Evolutionary conservation across 2,797 vertebrate species (phyloP), one percentile per base, ranked within the genome.

Genomic region (Trachops cirrhosus): DNA sequence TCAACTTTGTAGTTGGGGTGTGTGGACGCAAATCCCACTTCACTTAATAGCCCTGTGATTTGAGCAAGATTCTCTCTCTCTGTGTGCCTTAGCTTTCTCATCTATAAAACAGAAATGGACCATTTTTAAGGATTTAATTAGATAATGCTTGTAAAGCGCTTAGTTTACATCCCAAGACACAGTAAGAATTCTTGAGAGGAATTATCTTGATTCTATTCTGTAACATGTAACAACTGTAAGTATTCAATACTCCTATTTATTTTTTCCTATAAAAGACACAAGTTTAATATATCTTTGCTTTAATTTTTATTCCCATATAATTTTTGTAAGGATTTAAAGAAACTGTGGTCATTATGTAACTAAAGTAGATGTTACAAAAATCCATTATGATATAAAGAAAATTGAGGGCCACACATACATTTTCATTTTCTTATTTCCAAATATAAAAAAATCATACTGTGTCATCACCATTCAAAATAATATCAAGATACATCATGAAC

Each of bases 311-410:
- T 77, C 9, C 50, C 32, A 15, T 37, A 41, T 54, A 34, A 44
- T 29, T 44, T 62, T 68, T 64, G 59, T 46, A 26, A 88, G 86
- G 29, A 50, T 80, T 79, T 80, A 94, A 84, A 92, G n/a, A 96
- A 83, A 10, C 6, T 70, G 1, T 39, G 34, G 59, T 48, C 18
- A 52, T 50, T 10, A 59, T 15, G 54, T 24, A 86, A 71, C 32
- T 80, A 59, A 22, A n/a, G 9, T 39, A 68, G 29, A 95, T 75
- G 46, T 15, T 80, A 89, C 2, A 84, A 91, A 85, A 54, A 24
- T 73, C 32, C 68, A 32, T 34, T 46, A 62, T 59, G 71, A 87
- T 9, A 75, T 0, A 89, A 62, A 59, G 67, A 86, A 92, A 80
- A 89, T 0, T 21, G 52, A 89, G 9, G 29, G 0, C 3, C 26